Evolutionary conservation across 92 coral and sea anemone species (phyloP).

Genomic region (Zoanthus gigantus): DNA sequence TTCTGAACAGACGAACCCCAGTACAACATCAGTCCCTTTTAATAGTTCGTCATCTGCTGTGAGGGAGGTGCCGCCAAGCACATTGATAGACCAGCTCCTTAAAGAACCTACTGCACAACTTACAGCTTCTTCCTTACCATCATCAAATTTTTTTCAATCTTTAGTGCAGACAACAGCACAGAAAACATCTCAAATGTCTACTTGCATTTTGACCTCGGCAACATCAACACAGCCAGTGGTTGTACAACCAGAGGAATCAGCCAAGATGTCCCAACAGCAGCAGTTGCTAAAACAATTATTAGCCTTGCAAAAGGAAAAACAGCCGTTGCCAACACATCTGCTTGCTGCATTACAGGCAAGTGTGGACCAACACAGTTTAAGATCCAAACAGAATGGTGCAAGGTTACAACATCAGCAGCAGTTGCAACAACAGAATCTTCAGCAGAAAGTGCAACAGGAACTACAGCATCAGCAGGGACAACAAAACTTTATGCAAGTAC

Average conservation of each 20-base stretch:
- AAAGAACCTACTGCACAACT: constrained; percentile 2
- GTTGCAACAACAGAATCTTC: constrained; percentile 56
- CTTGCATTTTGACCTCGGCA: constrained; percentile 21
- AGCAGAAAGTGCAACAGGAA: constrained; percentile 58
- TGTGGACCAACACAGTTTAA: constrained; percentile 41
- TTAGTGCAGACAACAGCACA: constrained; percentile 3
- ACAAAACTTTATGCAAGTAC: constrained; percentile 22
- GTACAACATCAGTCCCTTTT: not conserved
- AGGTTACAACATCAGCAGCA: constrained; percentile 54
- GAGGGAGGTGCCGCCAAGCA: not conserved
- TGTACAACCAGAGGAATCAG: constrained; percentile 21
- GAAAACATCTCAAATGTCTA: constrained; percentile 1
- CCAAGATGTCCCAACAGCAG: constrained; percentile 9
- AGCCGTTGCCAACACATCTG: constrained; percentile 42
- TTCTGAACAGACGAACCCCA: not conserved
- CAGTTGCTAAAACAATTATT: constrained; percentile 37
- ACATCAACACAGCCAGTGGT: constrained; percentile 30
- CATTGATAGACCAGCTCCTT: constrained; percentile 22
- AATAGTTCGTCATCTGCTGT: not conserved
- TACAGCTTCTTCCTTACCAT: not conserved
- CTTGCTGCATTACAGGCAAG: constrained; percentile 45
- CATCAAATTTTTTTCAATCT: not conserved
- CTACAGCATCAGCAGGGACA: constrained; percentile 48
- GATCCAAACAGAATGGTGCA: constrained; percentile 43
- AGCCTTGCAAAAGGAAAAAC: constrained; percentile 42